Percentiles rank a stretch among this genome's conserved stretches.
Evolutionary conservation across 64 coral and sea anemone genomes (phyloP).

Genomic region (Pocillopora verrucosa): DNA sequence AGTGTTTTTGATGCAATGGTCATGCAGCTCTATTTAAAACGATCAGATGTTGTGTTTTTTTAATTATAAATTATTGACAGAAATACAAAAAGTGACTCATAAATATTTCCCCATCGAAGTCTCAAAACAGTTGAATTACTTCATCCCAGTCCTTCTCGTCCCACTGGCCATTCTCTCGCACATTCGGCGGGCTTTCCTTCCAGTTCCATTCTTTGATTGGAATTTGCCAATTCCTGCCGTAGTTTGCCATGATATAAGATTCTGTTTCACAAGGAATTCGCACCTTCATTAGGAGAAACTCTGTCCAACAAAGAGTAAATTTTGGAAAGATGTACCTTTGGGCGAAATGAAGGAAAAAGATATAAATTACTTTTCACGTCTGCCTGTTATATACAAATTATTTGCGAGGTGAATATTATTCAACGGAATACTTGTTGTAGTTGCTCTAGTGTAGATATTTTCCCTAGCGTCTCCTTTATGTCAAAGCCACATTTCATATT

Average conservation of each 20-base stretch:
- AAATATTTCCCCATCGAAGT: neutral
- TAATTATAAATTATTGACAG: too few relatives aligned
- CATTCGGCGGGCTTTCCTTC: constrained; percentile 97
- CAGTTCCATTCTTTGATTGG: constrained; percentile 98
- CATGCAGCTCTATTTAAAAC: too few relatives aligned
- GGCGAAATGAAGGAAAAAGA: neutral
- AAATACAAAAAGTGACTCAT: too few relatives aligned
- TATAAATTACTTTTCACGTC: neutral
- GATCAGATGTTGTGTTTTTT: too few relatives aligned
- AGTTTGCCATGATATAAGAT: constrained; percentile 91
- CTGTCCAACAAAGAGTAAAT: constrained; percentile 98
- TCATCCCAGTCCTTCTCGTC: constrained; percentile 86
- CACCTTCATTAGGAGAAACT: constrained; percentile 73
- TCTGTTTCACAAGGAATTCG: constrained; percentile 86
- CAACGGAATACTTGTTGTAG: too few relatives aligned
- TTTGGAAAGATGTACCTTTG: constrained; percentile 97
- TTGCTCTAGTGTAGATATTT: too few relatives aligned
- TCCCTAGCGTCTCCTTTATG: too few relatives aligned
- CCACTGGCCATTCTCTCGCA: constrained; percentile 87
- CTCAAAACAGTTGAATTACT: constrained; percentile 81
- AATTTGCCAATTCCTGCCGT: constrained; percentile 71
- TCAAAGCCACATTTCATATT: too few relatives aligned
- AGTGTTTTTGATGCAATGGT: too few relatives aligned
- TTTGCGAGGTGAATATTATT: too few relatives aligned
- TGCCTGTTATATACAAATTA: neutral